Base-by-base conservation (phyloP, 2,113 vertebrate genomes). In the Antechinus stuartii region DNA sequence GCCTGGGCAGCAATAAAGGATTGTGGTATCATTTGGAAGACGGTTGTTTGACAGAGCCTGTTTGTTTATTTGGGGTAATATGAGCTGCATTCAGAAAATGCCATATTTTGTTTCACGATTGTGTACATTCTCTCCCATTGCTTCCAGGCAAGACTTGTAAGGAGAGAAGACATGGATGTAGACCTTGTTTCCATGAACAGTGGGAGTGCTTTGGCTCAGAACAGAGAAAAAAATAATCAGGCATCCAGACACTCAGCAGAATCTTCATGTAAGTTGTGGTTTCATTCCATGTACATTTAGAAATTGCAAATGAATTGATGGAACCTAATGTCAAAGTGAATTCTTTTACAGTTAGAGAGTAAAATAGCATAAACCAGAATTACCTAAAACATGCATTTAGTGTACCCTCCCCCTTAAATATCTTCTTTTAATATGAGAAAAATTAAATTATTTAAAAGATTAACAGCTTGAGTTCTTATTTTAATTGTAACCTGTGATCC, bases 51-150 rank as follows among this genome's bases (percentile, higher is more conserved):
- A 99, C 98, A 99, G 98, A 98, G 98, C 92, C 97, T 98, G 99
- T 99, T 99, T 99, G 98, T 98, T 98, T 99, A 99, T 98, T 98
- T 98, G 98, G 97, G 96, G 98, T 99, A 99, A 99, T 98, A 97
- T 99, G 99, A 99, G 98, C 98, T 98, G 98, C 98, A 97, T 98
- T 98, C 98, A 99, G 98, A 99, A 98, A 98, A 98, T 98, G 98
- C 98, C 98, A 98, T 98, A 98, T 99, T 99, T 99, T 98, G 98
- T 98, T 99, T 99, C 98, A 98, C 99, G 98, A 98, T 98, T 99
- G 98, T 99, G 98, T 99, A 99, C 98, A 98, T 99, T 98, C 98
- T 98, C 98, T 98, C 98, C 98, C 97, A 97, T 97, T 98, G 98
- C 98, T 98, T 98, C 97, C 98, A 99, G 99, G 99, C 99, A 98